phyloP scores from a whole-genome alignment of 2,888 invertebrate genomes.

The Odontothrips loti region DNA sequence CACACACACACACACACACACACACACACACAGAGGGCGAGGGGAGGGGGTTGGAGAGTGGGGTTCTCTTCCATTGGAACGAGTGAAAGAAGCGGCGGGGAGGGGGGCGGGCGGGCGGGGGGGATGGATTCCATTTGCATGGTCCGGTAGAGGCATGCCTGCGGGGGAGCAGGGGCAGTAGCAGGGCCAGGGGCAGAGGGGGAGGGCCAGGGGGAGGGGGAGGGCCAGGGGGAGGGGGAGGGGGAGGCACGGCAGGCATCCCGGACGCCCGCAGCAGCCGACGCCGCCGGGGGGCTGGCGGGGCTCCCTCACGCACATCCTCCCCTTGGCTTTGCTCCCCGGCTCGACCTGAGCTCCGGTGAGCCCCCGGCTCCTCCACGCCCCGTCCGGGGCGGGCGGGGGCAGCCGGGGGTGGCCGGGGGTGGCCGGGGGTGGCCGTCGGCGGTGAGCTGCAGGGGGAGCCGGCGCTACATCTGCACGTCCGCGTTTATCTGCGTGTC shows the following conservation, averaged over 20 bases:
- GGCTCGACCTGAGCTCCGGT: not conserved
- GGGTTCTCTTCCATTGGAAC: not conserved
- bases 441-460: not conserved
- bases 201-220: not conserved
- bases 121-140: constrained; percentile 2
- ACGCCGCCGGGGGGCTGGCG: not conserved
- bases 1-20: not conserved
- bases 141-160: not conserved
- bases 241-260: not conserved
- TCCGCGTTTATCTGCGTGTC: not conserved
- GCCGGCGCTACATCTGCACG: not conserved
- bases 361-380: not conserved
- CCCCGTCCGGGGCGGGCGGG: not conserved
- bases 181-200: not conserved
- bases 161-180: too few species aligned
- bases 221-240: not conserved
- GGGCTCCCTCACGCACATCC: not conserved
- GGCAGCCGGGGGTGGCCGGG: too few species aligned
- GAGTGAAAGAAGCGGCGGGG: not conserved
- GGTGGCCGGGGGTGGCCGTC: too few species aligned
- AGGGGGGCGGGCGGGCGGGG: not conserved
- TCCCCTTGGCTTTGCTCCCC: not conserved
- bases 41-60: not conserved
- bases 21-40: too few species aligned
- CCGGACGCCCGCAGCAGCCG: not conserved